These are phyloP conservation scores for Oncopodura yosiiana DNA, from an alignment of 1,140 invertebrate genomes.

Conservation along the genomic window DNA sequence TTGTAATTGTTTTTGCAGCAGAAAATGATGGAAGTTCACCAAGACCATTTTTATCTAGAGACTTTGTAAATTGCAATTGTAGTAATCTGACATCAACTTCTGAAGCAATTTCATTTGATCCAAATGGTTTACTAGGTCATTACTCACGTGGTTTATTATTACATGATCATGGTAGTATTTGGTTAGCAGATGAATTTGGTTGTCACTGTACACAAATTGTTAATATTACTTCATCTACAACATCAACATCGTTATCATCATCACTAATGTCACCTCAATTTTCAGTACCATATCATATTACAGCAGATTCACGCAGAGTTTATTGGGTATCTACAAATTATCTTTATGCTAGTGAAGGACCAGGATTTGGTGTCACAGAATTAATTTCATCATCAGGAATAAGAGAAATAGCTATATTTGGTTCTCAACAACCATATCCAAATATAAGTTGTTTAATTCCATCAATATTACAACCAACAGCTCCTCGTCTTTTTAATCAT, in stretches of 20 bases:
- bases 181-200: constrained; percentile 23
- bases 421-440: constrained; percentile 62
- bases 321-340: constrained; percentile 52
- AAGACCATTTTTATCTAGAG: constrained; percentile 18
- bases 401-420: constrained; percentile 55
- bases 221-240: constrained; percentile 12
- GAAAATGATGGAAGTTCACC: constrained; percentile 5
- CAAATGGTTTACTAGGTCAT: constrained; percentile 6
- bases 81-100: constrained; percentile 11
- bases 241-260: constrained; percentile 1
- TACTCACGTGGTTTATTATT: constrained; percentile 9
- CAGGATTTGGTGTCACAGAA: constrained; percentile 14
- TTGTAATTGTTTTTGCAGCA: constrained; percentile 12
- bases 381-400: constrained; percentile 36
- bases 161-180: constrained; percentile 19
- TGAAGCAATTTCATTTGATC: constrained; percentile 24
- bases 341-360: constrained; percentile 22
- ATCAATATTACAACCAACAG: constrained; percentile 43
- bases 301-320: constrained; percentile 54
- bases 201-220: constrained; percentile 21
- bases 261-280: no score
- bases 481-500: constrained; percentile 44
- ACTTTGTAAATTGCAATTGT: constrained; percentile 26
- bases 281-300: constrained; percentile 51
- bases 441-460: constrained; percentile 57